These are phyloP conservation scores for Spinus olivaceus DNA, from an alignment of 2,797 vertebrate genomes.

Conservation along the genomic window DNA sequence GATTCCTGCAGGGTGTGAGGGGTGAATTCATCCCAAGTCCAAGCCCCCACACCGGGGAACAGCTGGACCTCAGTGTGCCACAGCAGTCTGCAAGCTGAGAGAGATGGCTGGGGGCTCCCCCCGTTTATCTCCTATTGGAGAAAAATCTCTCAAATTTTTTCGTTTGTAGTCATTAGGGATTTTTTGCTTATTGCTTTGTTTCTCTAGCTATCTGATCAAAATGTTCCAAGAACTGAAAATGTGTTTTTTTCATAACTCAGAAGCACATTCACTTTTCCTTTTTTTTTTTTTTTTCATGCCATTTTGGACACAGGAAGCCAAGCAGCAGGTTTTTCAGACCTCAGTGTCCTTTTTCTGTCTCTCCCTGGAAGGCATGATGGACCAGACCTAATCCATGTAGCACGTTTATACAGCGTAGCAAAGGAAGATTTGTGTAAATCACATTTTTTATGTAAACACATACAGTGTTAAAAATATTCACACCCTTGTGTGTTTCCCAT, in stretches of 20 bases:
- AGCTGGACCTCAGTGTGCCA: not conserved
- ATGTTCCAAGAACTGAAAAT: not conserved
- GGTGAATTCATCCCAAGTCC: not conserved
- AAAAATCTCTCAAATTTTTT: not conserved
- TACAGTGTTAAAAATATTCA: conserved; percentile 28
- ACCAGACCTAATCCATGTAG: not conserved
- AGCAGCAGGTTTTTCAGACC: not conserved
- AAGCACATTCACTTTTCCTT: not conserved
- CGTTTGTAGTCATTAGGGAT: not conserved
- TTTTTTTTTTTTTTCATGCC: not conserved
- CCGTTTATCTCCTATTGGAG: not conserved
- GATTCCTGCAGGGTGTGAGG: not conserved
- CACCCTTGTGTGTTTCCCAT: not conserved
- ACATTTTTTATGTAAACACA: not conserved
- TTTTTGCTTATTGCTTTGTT: not conserved
- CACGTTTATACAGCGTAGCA: not conserved
- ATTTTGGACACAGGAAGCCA: not conserved
- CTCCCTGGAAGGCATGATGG: not conserved
- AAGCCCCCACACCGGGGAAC: fast-evolving
- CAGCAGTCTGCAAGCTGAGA: not conserved
- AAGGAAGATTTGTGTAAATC: conserved; percentile 22
- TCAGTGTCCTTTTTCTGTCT: not conserved
- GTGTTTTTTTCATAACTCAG: not conserved
- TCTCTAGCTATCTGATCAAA: not conserved
- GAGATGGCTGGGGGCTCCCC: not conserved